Evolutionary conservation across 2,888 invertebrate genomes (phyloP), one percentile per base, ranked within the genome.

Genomic region (Ornithoptera priamus): DNA sequence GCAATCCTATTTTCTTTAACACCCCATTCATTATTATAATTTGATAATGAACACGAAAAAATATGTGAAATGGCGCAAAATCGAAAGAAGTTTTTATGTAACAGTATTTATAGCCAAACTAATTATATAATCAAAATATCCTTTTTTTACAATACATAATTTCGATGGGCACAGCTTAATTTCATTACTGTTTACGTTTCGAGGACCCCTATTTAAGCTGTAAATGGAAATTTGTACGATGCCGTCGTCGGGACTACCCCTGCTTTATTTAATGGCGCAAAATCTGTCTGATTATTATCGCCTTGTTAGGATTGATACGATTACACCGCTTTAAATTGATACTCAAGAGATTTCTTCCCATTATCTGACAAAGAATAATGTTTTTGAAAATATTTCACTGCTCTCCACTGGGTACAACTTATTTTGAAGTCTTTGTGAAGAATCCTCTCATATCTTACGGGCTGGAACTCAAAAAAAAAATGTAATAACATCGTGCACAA

Each of bases 291-390:
- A 53, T 53, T 53, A 53, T 53, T n/a, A 53, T 53, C 53, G 53
- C n/a, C 53, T 53, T 53, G 53, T 53, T 53, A 53, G n/a, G 53
- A 53, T n/a, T 53, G 10, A 53, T 53, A 53, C n/a, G 53, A 53
- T 53, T 53, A 53, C 53, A 53, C n/a, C n/a, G n/a, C n/a, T 53
- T 61, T 53, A 61, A 53, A 53, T 53, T 53, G 53, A 53, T 53
- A 53, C 53, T 53, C n/a, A n/a, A 53, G 53, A n/a, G 53, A n/a
- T 3, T n/a, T n/a, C 5, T n/a, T n/a, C 53, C 53, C 53, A n/a
- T n/a, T 53, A 18, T 53, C 53, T n/a, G 53, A 53, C 53, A 6
- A 6, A n/a, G 5, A 8, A 53, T 12, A 5, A 50, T 53, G 15
- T 53, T 18, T n/a, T 53, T 53, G n/a, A n/a, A n/a, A 6, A 53